phyloP scores from a whole-genome alignment of 2,888 invertebrate species.

The Chironomus riparius region DNA sequence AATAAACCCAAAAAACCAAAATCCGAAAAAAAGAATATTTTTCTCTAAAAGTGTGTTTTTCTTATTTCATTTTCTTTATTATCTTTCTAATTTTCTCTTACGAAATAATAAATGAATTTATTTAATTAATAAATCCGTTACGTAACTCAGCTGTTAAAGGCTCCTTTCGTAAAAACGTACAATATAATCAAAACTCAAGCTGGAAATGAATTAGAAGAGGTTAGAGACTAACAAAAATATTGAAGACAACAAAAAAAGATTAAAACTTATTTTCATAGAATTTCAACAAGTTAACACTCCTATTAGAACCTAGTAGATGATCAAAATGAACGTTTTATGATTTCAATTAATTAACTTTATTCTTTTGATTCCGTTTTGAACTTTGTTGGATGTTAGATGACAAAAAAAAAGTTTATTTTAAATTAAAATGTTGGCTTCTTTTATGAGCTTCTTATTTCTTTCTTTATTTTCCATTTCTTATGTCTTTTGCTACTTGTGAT shows the following conservation, averaged over 20 bases:
- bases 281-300: background rate
- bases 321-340: background rate
- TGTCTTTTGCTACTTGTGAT: no score
- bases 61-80: slow-evolving; percentile 31
- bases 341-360: background rate
- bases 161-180: slow-evolving; percentile 93
- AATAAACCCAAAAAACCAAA: background rate
- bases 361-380: background rate
- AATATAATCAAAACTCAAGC: slow-evolving; percentile 90
- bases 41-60: slow-evolving; percentile 29
- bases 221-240: slow-evolving; percentile 35
- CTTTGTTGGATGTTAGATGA: background rate
- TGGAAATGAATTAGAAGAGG: slow-evolving; percentile 59
- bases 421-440: background rate
- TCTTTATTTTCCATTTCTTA: background rate
- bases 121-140: slow-evolving; percentile 16
- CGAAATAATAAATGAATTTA: slow-evolving; percentile 39
- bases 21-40: slow-evolving; percentile 35
- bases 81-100: slow-evolving; percentile 40
- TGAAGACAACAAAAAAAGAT: slow-evolving; percentile 30
- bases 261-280: background rate
- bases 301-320: background rate
- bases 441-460: background rate
- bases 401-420: background rate
- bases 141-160: slow-evolving; percentile 77